These are phyloP conservation scores for Leucoraja ocellata DNA, from an alignment of 2,797 vertebrate species.

Conservation along the genomic window DNA sequence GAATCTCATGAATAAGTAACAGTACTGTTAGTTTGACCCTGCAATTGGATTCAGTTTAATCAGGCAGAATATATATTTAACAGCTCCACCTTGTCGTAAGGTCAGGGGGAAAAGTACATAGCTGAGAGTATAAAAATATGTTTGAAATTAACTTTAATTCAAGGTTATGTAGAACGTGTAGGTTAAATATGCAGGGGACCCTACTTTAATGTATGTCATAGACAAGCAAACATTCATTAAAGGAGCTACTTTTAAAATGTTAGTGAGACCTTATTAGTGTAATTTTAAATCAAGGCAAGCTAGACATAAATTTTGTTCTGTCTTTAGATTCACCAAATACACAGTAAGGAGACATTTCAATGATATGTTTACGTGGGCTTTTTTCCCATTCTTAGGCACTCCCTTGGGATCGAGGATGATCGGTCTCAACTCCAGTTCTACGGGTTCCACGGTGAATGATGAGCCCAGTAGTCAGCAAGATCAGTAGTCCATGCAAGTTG, in stretches of 20 bases:
- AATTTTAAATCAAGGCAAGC: not conserved
- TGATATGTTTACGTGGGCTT: not conserved
- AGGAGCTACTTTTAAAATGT: not conserved
- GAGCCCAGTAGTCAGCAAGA: too few relatives aligned
- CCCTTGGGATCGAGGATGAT: too few relatives aligned
- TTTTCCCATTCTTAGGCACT: too few relatives aligned
- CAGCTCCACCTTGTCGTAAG: not conserved
- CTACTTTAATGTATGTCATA: not conserved
- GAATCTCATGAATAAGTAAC: conserved; percentile 14
- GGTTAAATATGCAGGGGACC: not conserved
- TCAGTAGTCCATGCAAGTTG: too few relatives aligned
- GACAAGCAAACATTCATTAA: not conserved
- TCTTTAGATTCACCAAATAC: not conserved
- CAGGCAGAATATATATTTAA: not conserved
- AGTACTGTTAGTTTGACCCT: too few relatives aligned
- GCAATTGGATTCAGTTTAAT: not conserved
- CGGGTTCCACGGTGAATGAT: too few relatives aligned
- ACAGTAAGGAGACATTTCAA: not conserved
- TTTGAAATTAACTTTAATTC: not conserved
- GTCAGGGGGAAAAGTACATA: not conserved
- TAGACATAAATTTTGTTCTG: not conserved
- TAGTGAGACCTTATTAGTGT: not conserved
- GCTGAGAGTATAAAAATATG: not conserved
- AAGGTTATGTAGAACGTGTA: not conserved
- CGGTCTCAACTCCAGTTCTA: too few relatives aligned